Evolutionary conservation across 2,113 vertebrate genomes (phyloP).

Genomic region (Charadrius vociferus): DNA sequence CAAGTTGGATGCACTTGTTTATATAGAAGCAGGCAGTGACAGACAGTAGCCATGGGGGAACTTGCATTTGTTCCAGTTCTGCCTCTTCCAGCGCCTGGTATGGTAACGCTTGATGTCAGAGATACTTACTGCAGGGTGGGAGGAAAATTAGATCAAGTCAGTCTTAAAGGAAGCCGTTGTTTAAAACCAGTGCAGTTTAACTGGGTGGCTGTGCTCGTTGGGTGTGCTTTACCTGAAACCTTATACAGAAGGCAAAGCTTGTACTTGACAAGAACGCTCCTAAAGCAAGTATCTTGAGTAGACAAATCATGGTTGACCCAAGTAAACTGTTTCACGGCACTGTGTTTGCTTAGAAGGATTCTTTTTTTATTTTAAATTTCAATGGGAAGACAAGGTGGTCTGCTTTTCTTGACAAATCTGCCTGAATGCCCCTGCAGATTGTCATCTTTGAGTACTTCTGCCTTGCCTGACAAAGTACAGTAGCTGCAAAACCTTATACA

Average conservation of each 20-base stretch:
- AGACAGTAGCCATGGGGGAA: constrained; percentile 61
- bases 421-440: background rate
- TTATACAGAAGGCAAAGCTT: background rate
- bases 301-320: background rate
- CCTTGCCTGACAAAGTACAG: background rate
- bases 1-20: background rate
- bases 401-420: background rate
- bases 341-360: background rate
- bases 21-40: constrained; percentile 50
- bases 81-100: constrained; percentile 37
- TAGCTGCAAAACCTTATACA: background rate
- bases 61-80: constrained; percentile 65
- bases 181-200: background rate
- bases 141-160: constrained; percentile 19
- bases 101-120: constrained; percentile 28
- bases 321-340: background rate
- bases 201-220: background rate
- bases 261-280: background rate
- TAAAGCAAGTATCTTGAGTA: background rate
- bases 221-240: background rate
- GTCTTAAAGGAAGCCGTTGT: constrained; percentile 11
- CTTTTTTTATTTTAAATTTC: background rate
- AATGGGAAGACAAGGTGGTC: background rate
- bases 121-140: constrained; percentile 29
- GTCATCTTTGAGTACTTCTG: background rate